phyloP scores from a whole-genome alignment of 2,888 invertebrate genomes.

The Argyresthia albistria region DNA sequence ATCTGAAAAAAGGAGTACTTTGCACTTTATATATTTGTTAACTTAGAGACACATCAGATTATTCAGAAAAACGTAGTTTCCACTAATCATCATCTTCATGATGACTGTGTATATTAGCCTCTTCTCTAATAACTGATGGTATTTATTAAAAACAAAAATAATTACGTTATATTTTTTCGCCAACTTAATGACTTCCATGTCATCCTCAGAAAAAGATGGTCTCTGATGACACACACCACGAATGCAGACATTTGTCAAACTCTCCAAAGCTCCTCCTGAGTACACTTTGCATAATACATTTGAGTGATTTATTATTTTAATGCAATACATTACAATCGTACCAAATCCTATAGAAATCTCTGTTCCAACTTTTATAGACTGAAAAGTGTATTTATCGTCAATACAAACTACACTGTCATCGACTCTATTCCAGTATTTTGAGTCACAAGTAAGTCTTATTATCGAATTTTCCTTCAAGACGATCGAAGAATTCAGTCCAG shows the following conservation, averaged over 20 bases:
- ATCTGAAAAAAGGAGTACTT: neutral
- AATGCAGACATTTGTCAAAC: constrained; percentile 23
- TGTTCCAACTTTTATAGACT: neutral
- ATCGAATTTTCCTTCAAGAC: neutral
- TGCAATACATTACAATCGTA: neutral
- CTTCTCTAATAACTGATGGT: neutral
- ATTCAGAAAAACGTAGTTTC: no score
- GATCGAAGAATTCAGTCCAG: no score
- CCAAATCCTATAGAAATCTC: neutral
- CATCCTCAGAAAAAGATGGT: constrained; percentile 26
- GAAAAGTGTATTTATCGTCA: neutral
- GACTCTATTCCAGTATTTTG: neutral
- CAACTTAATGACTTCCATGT: constrained; percentile 24
- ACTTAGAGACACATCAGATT: neutral
- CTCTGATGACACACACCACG: constrained; percentile 24
- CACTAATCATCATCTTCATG: no score
- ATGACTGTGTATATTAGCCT: neutral
- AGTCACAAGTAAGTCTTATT: neutral
- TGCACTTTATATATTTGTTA: neutral
- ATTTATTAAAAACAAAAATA: neutral
- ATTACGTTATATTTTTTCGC: neutral
- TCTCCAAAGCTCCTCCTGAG: constrained; percentile 21
- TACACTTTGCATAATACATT: constrained; percentile 17
- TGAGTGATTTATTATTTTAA: neutral
- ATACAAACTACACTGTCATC: neutral